These are phyloP conservation scores for Exephanes ischioxanthus DNA, from an alignment of 2,888 invertebrate species.

Conservation along the genomic window DNA sequence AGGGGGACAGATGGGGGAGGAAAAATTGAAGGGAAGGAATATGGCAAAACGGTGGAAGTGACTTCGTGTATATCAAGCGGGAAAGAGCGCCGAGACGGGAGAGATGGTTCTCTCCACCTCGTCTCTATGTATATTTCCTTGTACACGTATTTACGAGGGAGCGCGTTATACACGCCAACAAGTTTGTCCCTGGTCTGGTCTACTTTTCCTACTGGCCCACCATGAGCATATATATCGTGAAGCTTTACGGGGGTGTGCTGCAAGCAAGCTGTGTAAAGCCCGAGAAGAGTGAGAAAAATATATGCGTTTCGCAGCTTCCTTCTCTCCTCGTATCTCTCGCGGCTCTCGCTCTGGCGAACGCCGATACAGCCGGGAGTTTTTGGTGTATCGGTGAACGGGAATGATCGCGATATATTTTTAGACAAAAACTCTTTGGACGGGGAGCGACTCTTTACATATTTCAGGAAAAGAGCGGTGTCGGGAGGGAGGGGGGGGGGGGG, in stretches of 20 bases:
- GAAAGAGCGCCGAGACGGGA: conserved; percentile 6
- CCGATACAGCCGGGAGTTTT: conserved; percentile 14
- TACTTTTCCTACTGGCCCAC: conserved; percentile 22
- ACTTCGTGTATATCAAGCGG: conserved; percentile 21
- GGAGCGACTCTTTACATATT: conserved; percentile 80
- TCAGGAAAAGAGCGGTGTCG: conserved; percentile 76
- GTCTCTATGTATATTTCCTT: conserved; percentile 40
- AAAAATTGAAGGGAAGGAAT: conserved; percentile 44
- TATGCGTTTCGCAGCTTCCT: conserved; percentile 42
- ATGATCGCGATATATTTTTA: conserved; percentile 76
- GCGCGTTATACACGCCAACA: conserved; percentile 49
- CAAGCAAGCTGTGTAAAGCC: conserved; percentile 35
- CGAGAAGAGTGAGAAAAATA: conserved; percentile 20
- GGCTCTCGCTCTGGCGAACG: conserved; percentile 28
- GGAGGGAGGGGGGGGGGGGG: too few species aligned
- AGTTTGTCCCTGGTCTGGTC: conserved; percentile 43
- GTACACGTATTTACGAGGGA: conserved; percentile 56
- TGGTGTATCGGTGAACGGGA: conserved; percentile 28
- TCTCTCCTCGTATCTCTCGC: conserved; percentile 30
- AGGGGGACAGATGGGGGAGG: conserved; percentile 30
- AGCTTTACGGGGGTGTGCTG: conserved; percentile 48
- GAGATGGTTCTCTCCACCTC: background rate
- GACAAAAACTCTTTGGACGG: conserved; percentile 66
- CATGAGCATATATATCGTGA: conserved; percentile 14
- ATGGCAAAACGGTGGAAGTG: conserved; percentile 21